Evolutionary conservation across 1,140 invertebrate species (phyloP), one percentile per base, ranked within the genome.

Genomic region (Heliconius congener): DNA sequence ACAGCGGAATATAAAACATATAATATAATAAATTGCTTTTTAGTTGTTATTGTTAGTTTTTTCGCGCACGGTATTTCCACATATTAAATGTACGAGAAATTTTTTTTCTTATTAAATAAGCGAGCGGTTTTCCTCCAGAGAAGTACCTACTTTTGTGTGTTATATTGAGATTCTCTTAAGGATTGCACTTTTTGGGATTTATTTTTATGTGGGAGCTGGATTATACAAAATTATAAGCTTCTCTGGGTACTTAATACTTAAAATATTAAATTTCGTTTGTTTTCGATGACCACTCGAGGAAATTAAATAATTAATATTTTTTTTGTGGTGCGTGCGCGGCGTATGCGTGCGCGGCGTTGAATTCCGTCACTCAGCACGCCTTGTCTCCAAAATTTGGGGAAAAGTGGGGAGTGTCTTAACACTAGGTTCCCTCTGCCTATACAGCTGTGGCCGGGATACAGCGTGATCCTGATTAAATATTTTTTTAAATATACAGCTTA

Each of bases 21-120:
- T 52, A 52, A 46, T 46, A 46, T 46, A 19, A 19, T 18, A 19
- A 18, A 52, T 52, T 8, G 50, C 16, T 52, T 52, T 52, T 52
- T 8, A 19, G 1, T 52, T 52, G 50, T 19, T 19, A 2, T 19
- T 19, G 16, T 19, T 19, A 52, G 18, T 52, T 52, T 52, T 52
- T 76, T 27, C 46, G 60, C 39, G 16, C 9, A 57, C 57, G n/a
- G 37, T 76, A n/a, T 19, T 46, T 66, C 1, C n/a, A 30, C 55
- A 46, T 66, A 66, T 30, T 70, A 50, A 30, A 37, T 39, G 39
- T 76, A 30, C 60, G 66, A 37, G 16, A 19, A 16, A 50, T 30
- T 71, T 76, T 76, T 70, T 60, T 70, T 70, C 74, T 70, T 70
- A 71, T 76, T 76, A 76, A 75, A 75, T 75, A 75, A 76, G 23